A percentile compares a stretch with the other conserved stretches of the same genome.
These are phyloP conservation scores for Ciconia maguari DNA, from an alignment of 2,113 vertebrate species.

Conservation along the genomic window DNA sequence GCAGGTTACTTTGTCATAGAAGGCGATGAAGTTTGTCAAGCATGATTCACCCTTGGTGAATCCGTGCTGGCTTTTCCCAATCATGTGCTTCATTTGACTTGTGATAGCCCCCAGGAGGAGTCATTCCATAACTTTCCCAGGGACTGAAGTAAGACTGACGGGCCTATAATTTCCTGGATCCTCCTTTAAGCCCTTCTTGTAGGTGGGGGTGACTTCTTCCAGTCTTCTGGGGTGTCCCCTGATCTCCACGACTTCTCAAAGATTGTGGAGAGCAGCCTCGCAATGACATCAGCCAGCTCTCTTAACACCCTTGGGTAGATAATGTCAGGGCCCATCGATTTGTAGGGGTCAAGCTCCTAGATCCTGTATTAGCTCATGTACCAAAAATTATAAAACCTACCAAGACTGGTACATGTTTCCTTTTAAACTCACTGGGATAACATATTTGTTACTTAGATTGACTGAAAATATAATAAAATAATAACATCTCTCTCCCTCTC, in stretches of 20 bases:
- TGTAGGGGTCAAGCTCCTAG: not conserved
- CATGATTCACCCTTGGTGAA: not conserved
- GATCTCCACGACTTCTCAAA: not conserved
- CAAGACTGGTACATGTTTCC: not conserved
- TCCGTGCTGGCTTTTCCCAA: not conserved
- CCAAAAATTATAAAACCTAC: not conserved
- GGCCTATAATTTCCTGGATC: not conserved
- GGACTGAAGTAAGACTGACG: not conserved
- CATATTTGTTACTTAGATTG: not conserved
- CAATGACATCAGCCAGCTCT: not conserved
- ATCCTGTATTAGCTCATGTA: not conserved
- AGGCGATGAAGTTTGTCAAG: not conserved
- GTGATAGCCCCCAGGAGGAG: not conserved
- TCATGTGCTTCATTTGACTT: not conserved
- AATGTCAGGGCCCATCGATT: not conserved
- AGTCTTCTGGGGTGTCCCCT: not conserved
- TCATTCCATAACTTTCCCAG: not conserved
- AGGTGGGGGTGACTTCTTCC: not conserved
- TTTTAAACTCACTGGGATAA: not conserved
- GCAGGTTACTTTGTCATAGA: not conserved
- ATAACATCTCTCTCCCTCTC: not conserved
- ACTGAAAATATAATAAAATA: not conserved
- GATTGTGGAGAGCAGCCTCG: not conserved
- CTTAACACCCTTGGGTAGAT: not conserved
- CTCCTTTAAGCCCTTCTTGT: not conserved